These are phyloP conservation scores for Spodoptera littoralis DNA, from an alignment of 2,888 invertebrate species.

Conservation along the genomic window DNA sequence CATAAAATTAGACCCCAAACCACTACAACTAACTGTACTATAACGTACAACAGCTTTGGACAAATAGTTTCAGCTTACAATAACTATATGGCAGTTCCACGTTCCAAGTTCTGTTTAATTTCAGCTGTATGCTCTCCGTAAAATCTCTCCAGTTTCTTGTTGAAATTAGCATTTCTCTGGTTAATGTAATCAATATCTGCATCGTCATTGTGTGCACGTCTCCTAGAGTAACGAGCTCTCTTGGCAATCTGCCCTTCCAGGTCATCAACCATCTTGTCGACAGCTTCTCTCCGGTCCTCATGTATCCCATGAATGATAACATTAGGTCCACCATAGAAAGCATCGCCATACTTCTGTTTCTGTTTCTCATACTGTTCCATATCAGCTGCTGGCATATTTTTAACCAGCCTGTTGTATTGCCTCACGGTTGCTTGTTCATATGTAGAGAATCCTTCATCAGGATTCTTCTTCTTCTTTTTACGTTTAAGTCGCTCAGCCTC, in stretches of 20 bases:
- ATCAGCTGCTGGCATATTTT: slow-evolving; percentile 94
- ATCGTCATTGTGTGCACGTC: slow-evolving; percentile 98
- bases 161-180: slow-evolving; percentile 99
- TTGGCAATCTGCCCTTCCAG: slow-evolving; percentile 98
- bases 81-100: slow-evolving; percentile 97
- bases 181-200: slow-evolving; percentile 99
- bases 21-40: too few species aligned
- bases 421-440: slow-evolving; percentile 96
- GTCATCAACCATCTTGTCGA: slow-evolving; percentile 98
- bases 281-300: slow-evolving; percentile 95
- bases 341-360: slow-evolving; percentile 96
- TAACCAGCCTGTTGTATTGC: slow-evolving; percentile 96
- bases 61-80: background rate
- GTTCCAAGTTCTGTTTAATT: slow-evolving; percentile 99
- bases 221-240: slow-evolving; percentile 97
- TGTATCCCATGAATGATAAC: slow-evolving; percentile 97
- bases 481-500: slow-evolving; percentile 95
- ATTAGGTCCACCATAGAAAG: slow-evolving; percentile 97
- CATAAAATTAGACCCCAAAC: too few species aligned
- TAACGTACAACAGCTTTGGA: too few species aligned
- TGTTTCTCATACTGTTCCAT: slow-evolving; percentile 95
- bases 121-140: slow-evolving; percentile 99
- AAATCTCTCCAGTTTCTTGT: slow-evolving; percentile 98
- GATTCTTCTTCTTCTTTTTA: slow-evolving; percentile 97
- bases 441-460: slow-evolving; percentile 98